These are phyloP conservation scores for Boulengerochromis microlepis DNA, from an alignment of 2,113 vertebrate species.

Conservation along the genomic window DNA sequence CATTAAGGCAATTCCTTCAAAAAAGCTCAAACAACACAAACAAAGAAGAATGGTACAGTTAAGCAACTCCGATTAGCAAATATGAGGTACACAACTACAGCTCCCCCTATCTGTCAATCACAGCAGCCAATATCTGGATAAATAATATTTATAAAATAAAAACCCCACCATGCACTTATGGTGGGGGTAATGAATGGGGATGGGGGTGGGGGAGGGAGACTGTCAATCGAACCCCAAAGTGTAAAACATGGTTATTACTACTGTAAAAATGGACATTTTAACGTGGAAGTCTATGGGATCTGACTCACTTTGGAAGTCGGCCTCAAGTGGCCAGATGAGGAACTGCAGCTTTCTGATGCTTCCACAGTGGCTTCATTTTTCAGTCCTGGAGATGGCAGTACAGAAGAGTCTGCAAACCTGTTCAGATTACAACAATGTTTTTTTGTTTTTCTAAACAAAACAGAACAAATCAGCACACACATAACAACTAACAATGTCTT, in stretches of 20 bases:
- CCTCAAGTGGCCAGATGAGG: background rate
- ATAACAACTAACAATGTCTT: background rate
- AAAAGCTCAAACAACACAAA: background rate
- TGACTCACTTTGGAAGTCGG: background rate
- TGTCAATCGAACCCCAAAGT: background rate
- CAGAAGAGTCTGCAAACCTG: background rate
- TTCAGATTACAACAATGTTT: background rate
- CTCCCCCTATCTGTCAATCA: background rate
- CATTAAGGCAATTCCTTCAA: background rate
- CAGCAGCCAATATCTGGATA: background rate
- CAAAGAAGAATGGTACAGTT: background rate
- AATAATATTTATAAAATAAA: background rate
- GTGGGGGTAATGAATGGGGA: background rate
- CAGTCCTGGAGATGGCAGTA: background rate
- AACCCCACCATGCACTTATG: background rate
- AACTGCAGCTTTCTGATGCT: background rate
- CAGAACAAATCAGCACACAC: background rate
- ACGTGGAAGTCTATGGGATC: background rate
- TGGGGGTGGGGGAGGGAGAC: background rate
- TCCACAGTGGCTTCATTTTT: background rate
- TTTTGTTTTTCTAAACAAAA: background rate
- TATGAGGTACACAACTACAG: background rate
- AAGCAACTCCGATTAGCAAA: background rate
- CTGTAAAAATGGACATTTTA: background rate
- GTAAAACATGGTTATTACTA: background rate